Evolutionary conservation across 2,113 vertebrate species (phyloP).

Genomic region (Archilochus colubris): DNA sequence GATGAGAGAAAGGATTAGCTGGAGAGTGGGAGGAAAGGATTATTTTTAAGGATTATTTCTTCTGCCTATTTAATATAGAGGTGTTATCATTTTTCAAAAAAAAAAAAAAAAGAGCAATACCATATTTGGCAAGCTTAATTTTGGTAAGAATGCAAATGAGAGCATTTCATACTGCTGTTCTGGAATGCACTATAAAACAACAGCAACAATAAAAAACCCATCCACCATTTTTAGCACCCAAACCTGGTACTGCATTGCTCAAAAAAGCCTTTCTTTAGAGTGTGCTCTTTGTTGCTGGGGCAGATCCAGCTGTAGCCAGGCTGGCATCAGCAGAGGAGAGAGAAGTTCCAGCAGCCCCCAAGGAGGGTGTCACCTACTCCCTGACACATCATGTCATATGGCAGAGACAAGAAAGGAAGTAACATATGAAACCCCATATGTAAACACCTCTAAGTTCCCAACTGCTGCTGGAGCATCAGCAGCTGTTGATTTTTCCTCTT

Average conservation of each 20-base stretch:
- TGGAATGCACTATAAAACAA: neutral
- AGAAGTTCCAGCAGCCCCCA: neutral
- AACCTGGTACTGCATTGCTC: neutral
- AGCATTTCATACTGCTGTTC: neutral
- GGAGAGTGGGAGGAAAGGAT: neutral
- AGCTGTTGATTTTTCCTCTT: neutral
- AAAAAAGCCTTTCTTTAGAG: neutral
- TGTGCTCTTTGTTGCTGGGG: neutral
- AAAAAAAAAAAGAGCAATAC: neutral
- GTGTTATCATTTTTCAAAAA: neutral
- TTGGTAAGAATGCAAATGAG: conserved; percentile 1
- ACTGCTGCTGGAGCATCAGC: neutral
- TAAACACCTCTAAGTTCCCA: neutral
- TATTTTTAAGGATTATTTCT: neutral
- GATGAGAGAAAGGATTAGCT: neutral
- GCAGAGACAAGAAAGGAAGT: neutral
- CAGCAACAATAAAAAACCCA: neutral
- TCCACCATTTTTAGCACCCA: neutral
- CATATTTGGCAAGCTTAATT: conserved; percentile 12
- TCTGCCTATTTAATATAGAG: neutral
- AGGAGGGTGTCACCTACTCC: neutral
- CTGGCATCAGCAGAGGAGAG: neutral
- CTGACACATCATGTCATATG: neutral
- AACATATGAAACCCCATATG: neutral
- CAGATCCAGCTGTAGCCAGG: rapidly evolving